Evolutionary conservation across 64 coral and sea anemone species (phyloP).

Genomic region (Stichodactyla helianthus): DNA sequence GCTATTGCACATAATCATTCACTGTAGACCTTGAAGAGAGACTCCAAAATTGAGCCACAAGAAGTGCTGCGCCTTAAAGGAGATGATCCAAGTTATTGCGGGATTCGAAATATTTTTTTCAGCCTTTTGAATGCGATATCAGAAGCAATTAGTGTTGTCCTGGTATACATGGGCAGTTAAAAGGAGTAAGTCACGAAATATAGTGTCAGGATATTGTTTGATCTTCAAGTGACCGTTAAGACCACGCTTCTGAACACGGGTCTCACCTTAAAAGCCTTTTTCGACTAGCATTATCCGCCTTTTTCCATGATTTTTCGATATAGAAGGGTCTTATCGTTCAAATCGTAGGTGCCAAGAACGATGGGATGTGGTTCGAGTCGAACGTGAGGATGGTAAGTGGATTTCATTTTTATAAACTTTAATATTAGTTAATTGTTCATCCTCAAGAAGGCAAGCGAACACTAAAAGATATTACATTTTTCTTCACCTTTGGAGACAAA

Average conservation of each 20-base stretch:
- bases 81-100: neutral
- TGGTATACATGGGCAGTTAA: neutral
- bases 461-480: neutral
- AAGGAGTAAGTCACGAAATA: neutral
- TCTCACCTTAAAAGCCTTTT: neutral
- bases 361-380: neutral
- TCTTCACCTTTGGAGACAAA: neutral
- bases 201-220: neutral
- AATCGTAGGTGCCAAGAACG: neutral
- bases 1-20: neutral
- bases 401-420: constrained; percentile 1
- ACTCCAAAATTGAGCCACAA: neutral
- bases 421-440: constrained; percentile 1
- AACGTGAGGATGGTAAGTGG: neutral
- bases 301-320: neutral
- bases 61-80: neutral
- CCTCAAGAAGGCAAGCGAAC: neutral
- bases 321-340: neutral
- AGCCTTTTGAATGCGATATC: neutral
- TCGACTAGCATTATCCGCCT: neutral
- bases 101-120: neutral
- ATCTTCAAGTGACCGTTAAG: neutral
- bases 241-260: neutral
- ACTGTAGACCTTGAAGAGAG: neutral
- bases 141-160: neutral